Conservation (phyloP, 1,140 invertebrate species). For the Ostrea edulis region DNA sequence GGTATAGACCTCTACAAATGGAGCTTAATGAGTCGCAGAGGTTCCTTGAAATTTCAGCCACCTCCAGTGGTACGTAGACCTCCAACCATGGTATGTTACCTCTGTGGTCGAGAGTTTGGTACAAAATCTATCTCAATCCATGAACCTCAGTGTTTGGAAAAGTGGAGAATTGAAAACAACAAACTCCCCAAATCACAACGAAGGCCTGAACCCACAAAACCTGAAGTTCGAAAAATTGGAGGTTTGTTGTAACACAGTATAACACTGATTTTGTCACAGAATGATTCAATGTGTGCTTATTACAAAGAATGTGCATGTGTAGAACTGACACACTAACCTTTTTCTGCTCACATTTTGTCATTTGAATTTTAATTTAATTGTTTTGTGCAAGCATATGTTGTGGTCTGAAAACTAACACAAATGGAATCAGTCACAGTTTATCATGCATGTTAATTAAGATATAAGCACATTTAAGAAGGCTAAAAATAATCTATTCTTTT, state of each 20-base stretch:
- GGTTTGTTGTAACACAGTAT: conserved; percentile 52
- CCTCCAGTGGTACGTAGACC: conserved; percentile 69
- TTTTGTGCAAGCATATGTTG: no score
- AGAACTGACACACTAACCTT: background rate
- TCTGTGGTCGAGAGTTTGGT: conserved; percentile 87
- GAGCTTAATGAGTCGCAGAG: background rate
- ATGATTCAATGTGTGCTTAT: background rate
- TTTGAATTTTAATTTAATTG: no score
- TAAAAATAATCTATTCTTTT: no score
- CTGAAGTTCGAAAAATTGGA: conserved; percentile 81
- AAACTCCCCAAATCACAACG: conserved; percentile 83
- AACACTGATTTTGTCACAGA: background rate
- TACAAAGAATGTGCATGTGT: background rate
- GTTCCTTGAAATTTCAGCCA: conserved; percentile 15
- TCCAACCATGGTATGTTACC: conserved; percentile 85
- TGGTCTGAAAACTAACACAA: no score
- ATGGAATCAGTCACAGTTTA: no score
- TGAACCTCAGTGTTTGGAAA: conserved; percentile 89
- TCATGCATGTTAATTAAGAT: no score
- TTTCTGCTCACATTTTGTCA: background rate
- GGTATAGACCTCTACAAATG: background rate
- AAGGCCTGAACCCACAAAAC: conserved; percentile 84
- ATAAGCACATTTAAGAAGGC: no score
- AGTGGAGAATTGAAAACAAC: conserved; percentile 86
- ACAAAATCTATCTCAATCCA: conserved; percentile 87